Evolutionary conservation across 1,140 invertebrate genomes (phyloP), one percentile per base, ranked within the genome.

Genomic region (Dendrolimus punctatus): DNA sequence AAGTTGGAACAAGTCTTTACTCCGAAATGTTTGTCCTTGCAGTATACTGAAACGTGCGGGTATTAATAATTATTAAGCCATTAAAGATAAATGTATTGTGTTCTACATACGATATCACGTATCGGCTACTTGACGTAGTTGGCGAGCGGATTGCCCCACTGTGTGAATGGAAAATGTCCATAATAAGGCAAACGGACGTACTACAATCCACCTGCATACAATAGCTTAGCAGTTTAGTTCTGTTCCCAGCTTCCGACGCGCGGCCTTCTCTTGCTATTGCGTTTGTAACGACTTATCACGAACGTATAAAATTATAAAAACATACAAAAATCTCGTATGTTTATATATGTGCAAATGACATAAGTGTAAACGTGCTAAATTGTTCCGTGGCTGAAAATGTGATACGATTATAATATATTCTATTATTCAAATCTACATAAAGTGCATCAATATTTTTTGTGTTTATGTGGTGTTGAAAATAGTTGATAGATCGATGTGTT

Each of bases 191-290:
- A 79, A 74, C 70, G 68, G 73, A 80, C 76, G 71, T 75, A 72
- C 56, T 72, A 78, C 74, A 79, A 81, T 82, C 63, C 78, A 79
- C 73, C 74, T 84, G 80, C 80, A 84, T 81, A 84, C 79, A 82
- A 84, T 84, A 68, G 74, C 65, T 70, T 67, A 67, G 71, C 72
- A 74, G 77, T 75, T 68, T 75, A 72, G 67, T 76, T 73, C 65
- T 73, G 73, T 71, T 77, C 76, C 62, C 80, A 79, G 80, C 74
- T 71, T 80, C 75, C 72, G 68, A 73, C 79, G 76, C 60, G 69
- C 68, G 73, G 74, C 72, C 71, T 65, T 64, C 63, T 23, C 23
- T 80, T 69, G 73, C 64, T 43, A 54, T 58, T 55, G 39, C 51
- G 40, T 58, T 58, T 54, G n/a, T 39, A 68, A 70, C 66, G 57